A percentile compares a stretch with the other conserved stretches of the same genome.
Evolutionary conservation across 2,113 vertebrate species (phyloP).

Genomic region (Hymenochirus boettgeri): DNA sequence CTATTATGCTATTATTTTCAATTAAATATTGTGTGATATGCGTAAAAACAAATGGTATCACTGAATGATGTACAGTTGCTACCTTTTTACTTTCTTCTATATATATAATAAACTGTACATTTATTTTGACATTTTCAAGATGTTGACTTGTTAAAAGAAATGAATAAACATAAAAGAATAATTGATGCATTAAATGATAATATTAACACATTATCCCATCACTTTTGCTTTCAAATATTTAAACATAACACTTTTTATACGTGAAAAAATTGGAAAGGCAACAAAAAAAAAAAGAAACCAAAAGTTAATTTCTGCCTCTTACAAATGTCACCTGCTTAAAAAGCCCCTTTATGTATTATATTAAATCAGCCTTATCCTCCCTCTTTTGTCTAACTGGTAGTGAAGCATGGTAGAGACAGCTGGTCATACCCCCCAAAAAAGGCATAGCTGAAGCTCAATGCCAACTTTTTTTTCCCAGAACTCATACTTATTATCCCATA

Average conservation of each 20-base stretch:
- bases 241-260: background rate
- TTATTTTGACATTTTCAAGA: too few species aligned
- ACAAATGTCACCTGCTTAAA: constrained; percentile 14
- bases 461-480: constrained; percentile 5
- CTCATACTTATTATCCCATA: constrained; percentile 9
- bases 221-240: background rate
- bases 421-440: constrained; percentile 26
- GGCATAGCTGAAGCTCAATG: constrained; percentile 14
- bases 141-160: too few species aligned
- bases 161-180: too few species aligned
- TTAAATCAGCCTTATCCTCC: constrained; percentile 8
- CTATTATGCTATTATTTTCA: too few species aligned
- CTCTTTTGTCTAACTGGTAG: constrained; percentile 28
- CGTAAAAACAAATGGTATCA: too few species aligned
- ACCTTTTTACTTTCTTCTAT: too few species aligned
- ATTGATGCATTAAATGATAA: too few species aligned
- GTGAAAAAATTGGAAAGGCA: background rate
- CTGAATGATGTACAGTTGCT: too few species aligned
- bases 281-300: background rate
- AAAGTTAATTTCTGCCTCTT: background rate
- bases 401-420: constrained; percentile 26
- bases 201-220: too few species aligned
- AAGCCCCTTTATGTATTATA: constrained; percentile 7
- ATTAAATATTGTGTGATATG: too few species aligned
- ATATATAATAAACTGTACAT: too few species aligned